Evolutionary conservation across 2,888 invertebrate genomes (phyloP).

Genomic region (Acronicta aceris): DNA sequence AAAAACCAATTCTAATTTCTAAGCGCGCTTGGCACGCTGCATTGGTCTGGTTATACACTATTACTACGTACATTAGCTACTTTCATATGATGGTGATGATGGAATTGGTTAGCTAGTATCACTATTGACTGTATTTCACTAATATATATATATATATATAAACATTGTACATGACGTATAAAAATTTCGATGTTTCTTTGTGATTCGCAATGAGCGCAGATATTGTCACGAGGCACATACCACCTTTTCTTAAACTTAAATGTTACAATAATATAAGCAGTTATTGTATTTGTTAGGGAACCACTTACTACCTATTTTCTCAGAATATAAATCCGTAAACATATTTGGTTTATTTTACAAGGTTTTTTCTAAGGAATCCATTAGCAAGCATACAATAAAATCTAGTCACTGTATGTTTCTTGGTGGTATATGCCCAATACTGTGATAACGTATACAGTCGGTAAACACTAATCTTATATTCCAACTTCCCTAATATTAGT

Average conservation of each 20-base stretch:
- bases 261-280: constrained; percentile 24
- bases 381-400: neutral
- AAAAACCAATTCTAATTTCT: constrained; percentile 81
- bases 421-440: constrained; percentile 46
- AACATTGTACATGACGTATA: constrained; percentile 60
- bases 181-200: constrained; percentile 78
- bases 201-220: constrained; percentile 69
- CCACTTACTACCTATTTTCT: constrained; percentile 16
- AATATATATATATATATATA: constrained; percentile 64
- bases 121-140: constrained; percentile 69
- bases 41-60: constrained; percentile 83
- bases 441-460: constrained; percentile 43
- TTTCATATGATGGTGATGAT: constrained; percentile 61
- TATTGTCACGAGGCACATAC: constrained; percentile 76
- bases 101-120: constrained; percentile 66
- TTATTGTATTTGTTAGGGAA: constrained; percentile 21
- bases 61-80: constrained; percentile 67
- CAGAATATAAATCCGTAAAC: neutral
- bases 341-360: neutral
- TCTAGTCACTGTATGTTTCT: neutral
- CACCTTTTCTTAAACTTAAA: constrained; percentile 34
- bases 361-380: too few relatives aligned
- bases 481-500: constrained; percentile 30
- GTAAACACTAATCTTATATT: constrained; percentile 35
- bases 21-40: constrained; percentile 84